Percentiles rank a stretch among this genome's conserved stretches.
Evolutionary conservation across 2,113 vertebrate genomes (phyloP).

Genomic region (Vimba vimba): DNA sequence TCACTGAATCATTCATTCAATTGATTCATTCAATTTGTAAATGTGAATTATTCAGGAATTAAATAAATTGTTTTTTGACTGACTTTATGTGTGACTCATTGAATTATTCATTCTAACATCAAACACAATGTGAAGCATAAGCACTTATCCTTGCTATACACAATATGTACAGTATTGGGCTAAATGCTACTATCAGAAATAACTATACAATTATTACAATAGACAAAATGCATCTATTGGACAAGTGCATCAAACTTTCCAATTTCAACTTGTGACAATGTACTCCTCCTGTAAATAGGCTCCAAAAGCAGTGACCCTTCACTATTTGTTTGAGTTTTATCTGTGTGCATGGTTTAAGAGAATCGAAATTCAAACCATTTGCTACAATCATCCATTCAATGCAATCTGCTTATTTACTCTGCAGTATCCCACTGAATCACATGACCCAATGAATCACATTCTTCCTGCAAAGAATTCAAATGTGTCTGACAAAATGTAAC

Average conservation of each 20-base stretch:
- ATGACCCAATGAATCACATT: conserved; percentile 4
- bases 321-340: background rate
- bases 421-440: background rate
- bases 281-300: background rate
- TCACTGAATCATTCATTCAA: background rate
- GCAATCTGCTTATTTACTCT: background rate
- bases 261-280: background rate
- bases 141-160: background rate
- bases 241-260: background rate
- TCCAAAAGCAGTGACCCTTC: background rate
- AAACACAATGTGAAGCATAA: too few relatives aligned
- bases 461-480: background rate
- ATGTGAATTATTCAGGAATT: background rate
- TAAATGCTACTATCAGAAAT: background rate
- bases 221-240: background rate
- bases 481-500: background rate
- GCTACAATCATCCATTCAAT: conserved; percentile 8
- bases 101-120: too few relatives aligned
- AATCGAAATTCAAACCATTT: background rate
- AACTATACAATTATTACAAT: background rate
- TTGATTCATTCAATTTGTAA: background rate
- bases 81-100: too few relatives aligned
- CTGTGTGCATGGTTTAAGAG: background rate
- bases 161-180: background rate
- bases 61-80: too few relatives aligned